phyloP scores from a whole-genome alignment of 2,113 vertebrate species.

The Pipra filicauda region DNA sequence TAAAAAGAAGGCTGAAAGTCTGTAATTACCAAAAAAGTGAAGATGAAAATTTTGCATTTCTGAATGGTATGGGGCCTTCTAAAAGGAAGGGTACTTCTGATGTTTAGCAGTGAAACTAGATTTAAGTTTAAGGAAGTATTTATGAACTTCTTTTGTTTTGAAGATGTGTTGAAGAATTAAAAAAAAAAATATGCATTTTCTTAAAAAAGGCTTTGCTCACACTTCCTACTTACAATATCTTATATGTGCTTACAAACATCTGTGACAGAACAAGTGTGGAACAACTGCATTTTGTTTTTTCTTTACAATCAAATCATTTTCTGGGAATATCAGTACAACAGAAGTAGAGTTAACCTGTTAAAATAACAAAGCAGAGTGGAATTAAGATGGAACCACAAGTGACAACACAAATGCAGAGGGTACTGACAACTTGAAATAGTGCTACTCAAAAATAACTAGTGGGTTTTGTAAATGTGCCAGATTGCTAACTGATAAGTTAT shows the following conservation, averaged over 20 bases:
- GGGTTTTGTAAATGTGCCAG: neutral
- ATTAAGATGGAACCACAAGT: neutral
- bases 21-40: neutral
- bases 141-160: neutral
- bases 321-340: neutral
- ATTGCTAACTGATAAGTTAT: neutral
- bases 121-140: neutral
- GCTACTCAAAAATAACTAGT: neutral
- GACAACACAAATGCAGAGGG: neutral
- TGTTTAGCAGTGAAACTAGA: neutral
- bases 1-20: slow-evolving; percentile 61
- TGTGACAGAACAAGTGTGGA: neutral
- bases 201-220: neutral
- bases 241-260: neutral
- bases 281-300: neutral
- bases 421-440: neutral
- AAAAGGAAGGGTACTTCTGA: neutral
- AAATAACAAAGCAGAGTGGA: neutral
- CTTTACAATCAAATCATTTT: neutral
- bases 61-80: neutral
- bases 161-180: neutral
- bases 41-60: neutral
- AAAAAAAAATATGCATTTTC: neutral
- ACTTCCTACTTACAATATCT: neutral
- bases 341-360: neutral